phyloP scores from a whole-genome alignment of 2,888 invertebrate species.

The Odontomyia ornata region DNA sequence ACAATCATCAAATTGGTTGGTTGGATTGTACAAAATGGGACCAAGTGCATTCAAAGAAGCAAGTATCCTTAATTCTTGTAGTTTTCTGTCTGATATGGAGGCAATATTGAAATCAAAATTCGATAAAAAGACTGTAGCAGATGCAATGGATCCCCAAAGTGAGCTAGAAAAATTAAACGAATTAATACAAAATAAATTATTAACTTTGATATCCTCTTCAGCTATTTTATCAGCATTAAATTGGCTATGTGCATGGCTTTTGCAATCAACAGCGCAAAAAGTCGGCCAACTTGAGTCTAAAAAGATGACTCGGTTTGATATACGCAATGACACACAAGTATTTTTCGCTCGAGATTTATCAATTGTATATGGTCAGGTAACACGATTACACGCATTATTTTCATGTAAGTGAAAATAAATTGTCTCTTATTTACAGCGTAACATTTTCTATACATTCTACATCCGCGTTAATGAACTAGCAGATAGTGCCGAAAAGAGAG shows the following conservation, averaged over 20 bases:
- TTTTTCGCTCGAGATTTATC: slow-evolving; percentile 82
- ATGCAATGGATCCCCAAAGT: slow-evolving; percentile 59
- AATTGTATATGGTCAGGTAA: slow-evolving; percentile 83
- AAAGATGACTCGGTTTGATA: slow-evolving; percentile 74
- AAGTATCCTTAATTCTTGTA: slow-evolving; percentile 72
- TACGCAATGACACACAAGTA: slow-evolving; percentile 86
- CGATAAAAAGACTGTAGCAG: slow-evolving; percentile 53
- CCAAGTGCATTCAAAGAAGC: slow-evolving; percentile 59
- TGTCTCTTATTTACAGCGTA: slow-evolving; percentile 60
- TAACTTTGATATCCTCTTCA: slow-evolving; percentile 57
- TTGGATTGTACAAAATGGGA: slow-evolving; percentile 68
- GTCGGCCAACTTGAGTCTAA: slow-evolving; percentile 66
- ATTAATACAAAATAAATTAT: neutral
- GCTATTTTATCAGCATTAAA: slow-evolving; percentile 75
- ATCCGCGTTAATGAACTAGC: slow-evolving; percentile 61
- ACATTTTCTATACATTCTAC: slow-evolving; percentile 65
- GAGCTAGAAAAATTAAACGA: slow-evolving; percentile 51
- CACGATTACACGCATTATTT: slow-evolving; percentile 43
- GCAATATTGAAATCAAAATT: slow-evolving; percentile 62
- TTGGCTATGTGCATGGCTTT: slow-evolving; percentile 83
- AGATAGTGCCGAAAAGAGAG: slow-evolving; percentile 64
- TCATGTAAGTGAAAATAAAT: neutral
- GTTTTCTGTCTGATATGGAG: slow-evolving; percentile 70
- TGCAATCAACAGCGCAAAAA: slow-evolving; percentile 74
- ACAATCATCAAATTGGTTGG: slow-evolving; percentile 88